These are phyloP conservation scores for Allygus modestus DNA, from an alignment of 2,888 invertebrate genomes.

Conservation along the genomic window DNA sequence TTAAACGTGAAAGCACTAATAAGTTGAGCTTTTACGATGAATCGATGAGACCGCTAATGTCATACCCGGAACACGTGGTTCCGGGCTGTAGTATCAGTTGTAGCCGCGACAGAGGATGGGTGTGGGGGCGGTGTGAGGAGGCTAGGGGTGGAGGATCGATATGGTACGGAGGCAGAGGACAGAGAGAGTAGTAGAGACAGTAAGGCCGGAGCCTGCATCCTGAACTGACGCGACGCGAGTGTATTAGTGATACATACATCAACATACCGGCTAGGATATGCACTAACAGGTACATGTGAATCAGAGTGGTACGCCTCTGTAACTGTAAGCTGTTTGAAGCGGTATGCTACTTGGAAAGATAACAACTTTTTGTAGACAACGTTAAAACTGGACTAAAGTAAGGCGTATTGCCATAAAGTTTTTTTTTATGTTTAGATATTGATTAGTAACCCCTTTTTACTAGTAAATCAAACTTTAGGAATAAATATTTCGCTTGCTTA, in stretches of 20 bases:
- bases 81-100: constrained; percentile 4
- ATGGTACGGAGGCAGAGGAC: constrained; percentile 18
- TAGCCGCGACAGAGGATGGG: background rate
- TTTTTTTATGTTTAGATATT: too few species aligned
- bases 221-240: background rate
- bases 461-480: too few species aligned
- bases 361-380: too few species aligned
- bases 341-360: too few species aligned
- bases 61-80: constrained; percentile 2
- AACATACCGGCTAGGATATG: constrained; percentile 22
- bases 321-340: too few species aligned
- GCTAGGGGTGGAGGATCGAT: constrained; percentile 3
- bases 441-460: too few species aligned
- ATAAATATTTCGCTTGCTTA: too few species aligned
- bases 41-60: background rate
- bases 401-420: too few species aligned
- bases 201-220: constrained; percentile 11
- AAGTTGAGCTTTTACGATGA: background rate
- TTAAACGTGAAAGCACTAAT: background rate
- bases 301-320: background rate
- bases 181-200: background rate
- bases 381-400: too few species aligned
- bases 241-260: background rate
- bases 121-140: background rate
- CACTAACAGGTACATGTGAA: constrained; percentile 19